Conservation (phyloP, 2,113 vertebrate species). For the Tupaia tana region DNA sequence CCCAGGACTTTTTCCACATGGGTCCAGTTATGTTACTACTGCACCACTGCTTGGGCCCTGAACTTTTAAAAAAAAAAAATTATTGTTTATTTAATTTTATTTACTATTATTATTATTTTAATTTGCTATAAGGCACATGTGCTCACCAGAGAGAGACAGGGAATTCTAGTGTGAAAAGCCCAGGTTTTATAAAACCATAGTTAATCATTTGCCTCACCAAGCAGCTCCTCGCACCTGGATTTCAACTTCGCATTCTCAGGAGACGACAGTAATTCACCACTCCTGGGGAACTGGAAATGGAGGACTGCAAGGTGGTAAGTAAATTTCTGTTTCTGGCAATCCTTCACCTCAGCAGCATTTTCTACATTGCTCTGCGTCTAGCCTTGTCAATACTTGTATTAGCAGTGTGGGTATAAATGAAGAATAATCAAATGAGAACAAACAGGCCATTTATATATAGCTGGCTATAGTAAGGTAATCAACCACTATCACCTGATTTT, state of each 20-base stretch:
- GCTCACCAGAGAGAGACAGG: neutral
- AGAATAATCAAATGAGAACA: neutral
- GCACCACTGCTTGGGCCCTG: too few relatives aligned
- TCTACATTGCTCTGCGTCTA: neutral
- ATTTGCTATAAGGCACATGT: too few relatives aligned
- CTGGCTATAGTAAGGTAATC: neutral
- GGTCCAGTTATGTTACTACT: too few relatives aligned
- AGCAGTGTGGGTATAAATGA: neutral
- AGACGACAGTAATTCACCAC: neutral
- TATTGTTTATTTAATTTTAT: too few relatives aligned
- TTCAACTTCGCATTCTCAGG: neutral
- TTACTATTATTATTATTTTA: too few relatives aligned
- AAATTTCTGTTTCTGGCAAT: neutral
- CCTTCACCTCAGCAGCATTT: neutral
- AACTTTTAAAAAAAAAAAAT: too few relatives aligned
- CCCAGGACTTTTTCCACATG: too few relatives aligned
- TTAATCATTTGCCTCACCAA: neutral
- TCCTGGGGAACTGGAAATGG: neutral
- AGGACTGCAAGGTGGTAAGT: neutral
- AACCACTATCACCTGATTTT: neutral
- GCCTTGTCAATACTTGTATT: neutral
- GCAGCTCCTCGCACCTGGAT: neutral
- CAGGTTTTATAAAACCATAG: neutral
- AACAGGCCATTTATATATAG: neutral
- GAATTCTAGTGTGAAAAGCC: neutral